Percentiles rank a stretch among this genome's conserved stretches.
These are phyloP conservation scores for Dysidea cf. avara DNA, from an alignment of 37 sponge, comb jelly and placozoan genomes.

Conservation along the genomic window DNA sequence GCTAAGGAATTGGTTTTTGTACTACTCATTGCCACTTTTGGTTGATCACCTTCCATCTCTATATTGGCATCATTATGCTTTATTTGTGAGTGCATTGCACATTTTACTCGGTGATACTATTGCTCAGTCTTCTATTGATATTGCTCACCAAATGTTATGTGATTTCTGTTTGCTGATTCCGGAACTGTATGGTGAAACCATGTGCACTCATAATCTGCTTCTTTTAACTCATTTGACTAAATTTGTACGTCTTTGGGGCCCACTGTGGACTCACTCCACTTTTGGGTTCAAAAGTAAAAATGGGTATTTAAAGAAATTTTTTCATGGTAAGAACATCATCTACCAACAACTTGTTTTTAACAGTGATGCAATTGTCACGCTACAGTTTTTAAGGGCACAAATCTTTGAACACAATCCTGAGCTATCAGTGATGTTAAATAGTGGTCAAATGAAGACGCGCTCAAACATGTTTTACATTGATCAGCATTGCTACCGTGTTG, in stretches of 20 bases:
- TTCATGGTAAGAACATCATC: slow-evolving; percentile 28
- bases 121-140: background rate
- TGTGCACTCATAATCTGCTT: slow-evolving; percentile 18
- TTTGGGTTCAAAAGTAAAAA: slow-evolving; percentile 33
- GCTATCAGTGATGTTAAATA: background rate
- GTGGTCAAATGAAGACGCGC: background rate
- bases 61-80: slow-evolving; percentile 4
- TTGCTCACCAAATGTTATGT: background rate
- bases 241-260: slow-evolving; percentile 24
- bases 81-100: slow-evolving; percentile 3
- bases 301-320: slow-evolving; percentile 26
- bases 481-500: slow-evolving; percentile 3
- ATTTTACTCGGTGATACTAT: slow-evolving; percentile 9
- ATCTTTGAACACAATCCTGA: slow-evolving; percentile 2
- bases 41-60: background rate
- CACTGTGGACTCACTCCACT: slow-evolving; percentile 27
- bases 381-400: slow-evolving; percentile 9
- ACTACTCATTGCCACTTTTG: slow-evolving; percentile 19
- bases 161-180: slow-evolving; percentile 3
- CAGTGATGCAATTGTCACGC: slow-evolving; percentile 9
- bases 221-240: slow-evolving; percentile 7
- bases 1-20: background rate
- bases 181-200: slow-evolving; percentile 10
- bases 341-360: slow-evolving; percentile 15
- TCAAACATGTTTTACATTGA: background rate